Percentiles rank a stretch among this genome's conserved stretches.
These are phyloP conservation scores for Prunella himalayana DNA, from an alignment of 2,113 vertebrate genomes.

Conservation along the genomic window DNA sequence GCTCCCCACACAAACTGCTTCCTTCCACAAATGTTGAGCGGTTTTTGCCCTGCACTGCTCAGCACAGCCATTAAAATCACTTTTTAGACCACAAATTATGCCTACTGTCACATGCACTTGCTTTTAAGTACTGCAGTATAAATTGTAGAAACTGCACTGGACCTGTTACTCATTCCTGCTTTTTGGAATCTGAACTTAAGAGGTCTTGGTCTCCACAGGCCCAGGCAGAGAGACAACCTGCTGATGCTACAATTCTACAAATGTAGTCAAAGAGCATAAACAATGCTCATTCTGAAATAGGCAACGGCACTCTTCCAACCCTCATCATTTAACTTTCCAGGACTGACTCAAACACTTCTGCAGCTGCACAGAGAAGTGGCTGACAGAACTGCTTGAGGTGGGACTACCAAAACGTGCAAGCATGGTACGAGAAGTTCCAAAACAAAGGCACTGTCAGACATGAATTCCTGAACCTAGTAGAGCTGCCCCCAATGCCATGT, in stretches of 20 bases:
- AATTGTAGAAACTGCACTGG: not conserved
- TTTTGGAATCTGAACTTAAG: not conserved
- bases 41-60: not conserved
- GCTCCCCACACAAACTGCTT: not conserved
- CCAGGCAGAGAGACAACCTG: not conserved
- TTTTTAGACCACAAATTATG: conserved; percentile 12
- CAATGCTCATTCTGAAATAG: not conserved
- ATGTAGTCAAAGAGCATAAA: not conserved
- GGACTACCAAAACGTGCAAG: not conserved
- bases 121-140: not conserved
- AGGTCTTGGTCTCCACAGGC: not conserved
- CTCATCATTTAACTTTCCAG: not conserved
- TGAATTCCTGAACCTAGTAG: not conserved
- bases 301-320: not conserved
- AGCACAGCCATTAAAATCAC: not conserved
- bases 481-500: rapidly evolving
- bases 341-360: not conserved
- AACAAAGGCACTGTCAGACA: not conserved
- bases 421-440: not conserved
- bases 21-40: not conserved
- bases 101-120: not conserved
- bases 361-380: not conserved
- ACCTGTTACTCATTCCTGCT: not conserved
- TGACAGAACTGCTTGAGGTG: not conserved
- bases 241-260: not conserved